Evolutionary conservation across 2,888 invertebrate species (phyloP), one percentile per base, ranked within the genome.

Genomic region (Conus canariensis): DNA sequence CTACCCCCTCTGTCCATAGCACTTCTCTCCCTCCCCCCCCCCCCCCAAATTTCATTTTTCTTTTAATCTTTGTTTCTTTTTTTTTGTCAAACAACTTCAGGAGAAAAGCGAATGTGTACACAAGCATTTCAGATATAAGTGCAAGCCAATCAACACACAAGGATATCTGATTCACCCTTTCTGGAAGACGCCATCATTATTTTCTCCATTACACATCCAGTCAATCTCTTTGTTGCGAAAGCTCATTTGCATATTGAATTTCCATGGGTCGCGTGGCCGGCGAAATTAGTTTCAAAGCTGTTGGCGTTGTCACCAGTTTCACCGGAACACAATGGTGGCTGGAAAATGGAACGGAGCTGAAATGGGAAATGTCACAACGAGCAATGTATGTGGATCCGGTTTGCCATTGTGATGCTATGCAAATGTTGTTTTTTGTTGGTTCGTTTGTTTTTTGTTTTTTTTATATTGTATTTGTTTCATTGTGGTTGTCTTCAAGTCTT

Each of bases 181-280:
- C 4, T 1, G 45, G 45, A 45, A 3, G 45, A 45, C 56, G 58
- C 25, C 85, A 59, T 85, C 85, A 85, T 60, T 85, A 85, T 60
- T 85, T 85, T 85, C 60, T 60, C 85, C 16, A 60, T 85, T 85
- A 60, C 85, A 60, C 59, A 22, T 85, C 85, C 85, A 85, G 30
- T 59, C 85, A 85, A 85, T 59, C 60, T 85, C 85, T 85, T 60
- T 85, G 85, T 85, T 85, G 85, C 85, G 4, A 85, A 85, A 19
- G 14, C 85, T 85, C 85, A 60, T 85, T 85, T 60, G 85, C n/a
- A 85, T 60, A 64, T 59, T 85, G 85, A 85, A 25, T 59, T 30
- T 60, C 25, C 58, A 3, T 45, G 45, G 45, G 45, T 45, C 45
- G 9, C 80, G 22, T 80, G 80, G 45, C 3, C 0, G 60, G 60